Percentiles rank a stretch among this genome's conserved stretches.
phyloP scores from a whole-genome alignment of 2,797 vertebrate genomes.

The Alosa sapidissima region DNA sequence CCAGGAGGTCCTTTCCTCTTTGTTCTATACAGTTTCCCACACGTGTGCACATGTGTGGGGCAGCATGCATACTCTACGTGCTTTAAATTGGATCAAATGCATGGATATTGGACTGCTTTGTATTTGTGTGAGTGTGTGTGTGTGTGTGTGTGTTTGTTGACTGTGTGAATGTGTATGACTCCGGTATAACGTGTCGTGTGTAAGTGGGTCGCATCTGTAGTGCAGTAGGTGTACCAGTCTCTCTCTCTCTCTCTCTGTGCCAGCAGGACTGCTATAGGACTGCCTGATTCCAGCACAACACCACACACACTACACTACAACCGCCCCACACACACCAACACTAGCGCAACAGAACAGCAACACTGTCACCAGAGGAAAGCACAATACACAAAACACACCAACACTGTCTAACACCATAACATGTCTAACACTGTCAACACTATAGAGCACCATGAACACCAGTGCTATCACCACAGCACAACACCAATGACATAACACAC shows the following conservation, averaged over 20 bases:
- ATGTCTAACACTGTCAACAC: neutral
- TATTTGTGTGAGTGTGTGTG: conserved; percentile 19
- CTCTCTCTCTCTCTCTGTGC: too few relatives aligned
- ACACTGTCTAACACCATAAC: neutral
- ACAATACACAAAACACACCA: neutral
- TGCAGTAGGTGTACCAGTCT: conserved; percentile 42
- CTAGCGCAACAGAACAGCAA: neutral
- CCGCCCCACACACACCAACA: neutral
- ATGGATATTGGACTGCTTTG: conserved; percentile 28
- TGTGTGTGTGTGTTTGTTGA: neutral
- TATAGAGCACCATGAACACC: neutral
- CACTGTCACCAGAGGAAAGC: neutral
- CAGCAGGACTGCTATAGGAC: too few relatives aligned
- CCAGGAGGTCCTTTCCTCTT: neutral
- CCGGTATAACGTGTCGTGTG: neutral
- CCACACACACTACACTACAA: neutral
- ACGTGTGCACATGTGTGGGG: neutral
- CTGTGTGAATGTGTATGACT: too few relatives aligned
- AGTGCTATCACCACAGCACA: neutral
- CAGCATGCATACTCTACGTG: too few relatives aligned
- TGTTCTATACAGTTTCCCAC: neutral
- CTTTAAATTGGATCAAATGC: neutral
- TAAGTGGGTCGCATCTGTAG: conserved; percentile 54
- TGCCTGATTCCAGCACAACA: neutral
- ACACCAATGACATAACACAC: neutral